Conservation (phyloP, 2,888 invertebrate species). For the Lissocephala sabroskyi region DNA sequence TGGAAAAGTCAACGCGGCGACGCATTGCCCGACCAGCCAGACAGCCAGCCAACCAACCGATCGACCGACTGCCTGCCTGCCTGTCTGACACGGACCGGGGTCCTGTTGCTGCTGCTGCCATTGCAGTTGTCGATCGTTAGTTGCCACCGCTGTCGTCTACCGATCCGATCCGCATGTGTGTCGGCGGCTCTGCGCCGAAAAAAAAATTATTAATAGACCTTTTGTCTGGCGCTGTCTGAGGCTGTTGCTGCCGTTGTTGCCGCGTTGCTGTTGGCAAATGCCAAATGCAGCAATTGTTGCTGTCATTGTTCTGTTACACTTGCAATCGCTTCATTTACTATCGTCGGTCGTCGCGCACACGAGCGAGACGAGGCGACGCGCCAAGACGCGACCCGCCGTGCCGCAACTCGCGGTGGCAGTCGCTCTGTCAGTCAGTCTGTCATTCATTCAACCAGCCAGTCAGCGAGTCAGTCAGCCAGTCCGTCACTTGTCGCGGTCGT, state of each 20-base stretch:
- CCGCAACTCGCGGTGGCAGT: constrained; percentile 5
- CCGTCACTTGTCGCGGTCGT: constrained; percentile 59
- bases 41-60: no score
- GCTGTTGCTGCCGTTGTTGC: constrained; percentile 13
- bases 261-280: constrained; percentile 57
- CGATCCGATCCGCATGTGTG: no score
- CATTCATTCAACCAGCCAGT: constrained; percentile 8
- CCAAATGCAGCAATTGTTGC: constrained; percentile 64
- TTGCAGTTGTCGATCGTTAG: constrained; percentile 57
- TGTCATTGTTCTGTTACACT: constrained; percentile 66
- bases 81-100: no score
- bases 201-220: constrained; percentile 60
- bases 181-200: constrained; percentile 21
- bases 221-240: constrained; percentile 41
- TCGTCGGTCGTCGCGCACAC: constrained; percentile 41
- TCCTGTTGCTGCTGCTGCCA: constrained; percentile 9
- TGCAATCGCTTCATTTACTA: constrained; percentile 66
- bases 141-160: constrained; percentile 36
- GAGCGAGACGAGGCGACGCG: constrained; percentile 1
- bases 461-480: constrained; percentile 23
- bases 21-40: constrained; percentile 57
- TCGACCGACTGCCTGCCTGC: no score
- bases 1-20: constrained; percentile 66
- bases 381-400: neutral
- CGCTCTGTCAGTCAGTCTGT: constrained; percentile 6